Evolutionary conservation across 2,113 vertebrate genomes (phyloP).

Genomic region (Aspiorhynchus laticeps): DNA sequence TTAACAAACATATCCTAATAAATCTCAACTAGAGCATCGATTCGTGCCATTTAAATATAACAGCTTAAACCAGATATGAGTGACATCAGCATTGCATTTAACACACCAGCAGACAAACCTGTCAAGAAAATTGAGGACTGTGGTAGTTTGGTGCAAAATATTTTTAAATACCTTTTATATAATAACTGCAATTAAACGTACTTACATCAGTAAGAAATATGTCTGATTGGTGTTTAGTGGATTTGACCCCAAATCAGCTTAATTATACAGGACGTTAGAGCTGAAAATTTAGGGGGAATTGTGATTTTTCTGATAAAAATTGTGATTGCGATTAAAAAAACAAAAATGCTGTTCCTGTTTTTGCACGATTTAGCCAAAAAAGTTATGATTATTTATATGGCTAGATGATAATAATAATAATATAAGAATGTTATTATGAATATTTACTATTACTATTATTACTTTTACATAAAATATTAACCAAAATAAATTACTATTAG

Average conservation of each 20-base stretch:
- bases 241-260: conserved; percentile 2
- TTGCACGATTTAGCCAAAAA: not conserved
- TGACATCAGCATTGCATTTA: too few species aligned
- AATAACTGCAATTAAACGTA: not conserved
- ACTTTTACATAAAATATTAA: not conserved
- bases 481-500: too few species aligned
- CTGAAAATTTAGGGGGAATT: not conserved
- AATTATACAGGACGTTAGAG: not conserved
- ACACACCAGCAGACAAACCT: not conserved
- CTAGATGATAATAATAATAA: not conserved
- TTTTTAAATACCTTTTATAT: not conserved
- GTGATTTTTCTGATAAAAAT: not conserved
- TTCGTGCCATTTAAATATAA: not conserved
- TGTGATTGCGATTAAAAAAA: not conserved
- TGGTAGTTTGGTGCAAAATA: not conserved
- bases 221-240: not conserved
- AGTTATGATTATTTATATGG: not conserved
- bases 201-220: not conserved
- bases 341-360: not conserved
- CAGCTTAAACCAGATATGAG: not conserved
- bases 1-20: not conserved
- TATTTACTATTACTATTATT: not conserved
- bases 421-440: not conserved
- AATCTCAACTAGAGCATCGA: not conserved
- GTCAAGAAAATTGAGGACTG: not conserved